Percentiles rank a stretch among this genome's conserved stretches.
These are phyloP conservation scores for Zaprionus nigranus DNA, from an alignment of 1,140 invertebrate genomes.

Conservation along the genomic window DNA sequence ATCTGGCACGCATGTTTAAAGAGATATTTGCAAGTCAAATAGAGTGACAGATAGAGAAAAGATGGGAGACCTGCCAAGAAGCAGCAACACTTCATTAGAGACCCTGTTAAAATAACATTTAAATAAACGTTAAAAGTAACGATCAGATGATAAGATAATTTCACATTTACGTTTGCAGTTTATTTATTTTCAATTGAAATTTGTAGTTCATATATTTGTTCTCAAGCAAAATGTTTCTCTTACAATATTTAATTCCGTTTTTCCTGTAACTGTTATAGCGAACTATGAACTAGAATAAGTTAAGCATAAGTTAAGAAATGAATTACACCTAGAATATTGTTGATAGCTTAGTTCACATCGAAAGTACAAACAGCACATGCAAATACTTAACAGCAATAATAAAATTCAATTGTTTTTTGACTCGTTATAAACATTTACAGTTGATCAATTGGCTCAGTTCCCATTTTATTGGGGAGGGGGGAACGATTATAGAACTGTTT, in stretches of 20 bases:
- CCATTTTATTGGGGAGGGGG: neutral
- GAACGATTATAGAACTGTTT: neutral
- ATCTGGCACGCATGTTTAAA: conserved; percentile 24
- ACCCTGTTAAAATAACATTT: conserved; percentile 20
- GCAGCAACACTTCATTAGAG: neutral
- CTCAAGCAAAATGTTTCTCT: neutral
- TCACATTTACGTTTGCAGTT: neutral
- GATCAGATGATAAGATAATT: neutral
- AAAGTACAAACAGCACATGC: conserved; percentile 47
- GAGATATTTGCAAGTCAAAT: conserved; percentile 43
- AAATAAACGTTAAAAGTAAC: conserved; percentile 1
- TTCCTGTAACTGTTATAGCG: conserved; percentile 37
- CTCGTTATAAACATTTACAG: conserved; percentile 2
- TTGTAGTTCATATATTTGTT: neutral
- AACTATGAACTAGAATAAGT: conserved; percentile 12
- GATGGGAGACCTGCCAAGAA: neutral
- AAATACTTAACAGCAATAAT: conserved; percentile 16
- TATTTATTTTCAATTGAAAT: neutral
- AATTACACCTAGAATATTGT: conserved; percentile 37
- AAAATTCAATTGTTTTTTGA: conserved; percentile 31
- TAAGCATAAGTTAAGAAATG: conserved; percentile 11
- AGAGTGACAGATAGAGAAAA: neutral
- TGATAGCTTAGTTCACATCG: conserved; percentile 31
- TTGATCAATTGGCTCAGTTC: neutral
- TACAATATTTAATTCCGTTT: neutral